phyloP scores from a whole-genome alignment of 2,888 invertebrate genomes.

The Polietes domitor region DNA sequence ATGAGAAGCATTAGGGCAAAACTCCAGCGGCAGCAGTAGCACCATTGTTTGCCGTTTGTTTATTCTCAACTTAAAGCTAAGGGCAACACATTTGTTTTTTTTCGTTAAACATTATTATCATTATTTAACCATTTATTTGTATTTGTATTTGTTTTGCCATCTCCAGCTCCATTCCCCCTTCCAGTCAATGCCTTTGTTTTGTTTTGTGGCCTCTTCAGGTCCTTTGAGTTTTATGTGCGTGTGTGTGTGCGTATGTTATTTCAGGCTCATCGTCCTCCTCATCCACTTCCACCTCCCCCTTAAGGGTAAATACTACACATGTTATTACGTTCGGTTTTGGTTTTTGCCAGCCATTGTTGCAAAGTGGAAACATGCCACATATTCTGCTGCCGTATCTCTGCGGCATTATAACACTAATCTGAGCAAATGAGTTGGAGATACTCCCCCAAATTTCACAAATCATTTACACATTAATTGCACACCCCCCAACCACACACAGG shows the following conservation, averaged over 20 bases:
- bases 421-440: background rate
- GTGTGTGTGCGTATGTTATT: background rate
- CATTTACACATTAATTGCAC: conserved; percentile 21
- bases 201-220: too few species aligned
- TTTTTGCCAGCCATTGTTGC: background rate
- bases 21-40: too few species aligned
- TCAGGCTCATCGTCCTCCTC: background rate
- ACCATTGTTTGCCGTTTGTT: background rate
- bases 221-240: background rate
- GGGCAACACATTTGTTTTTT: conserved; percentile 9
- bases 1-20: background rate
- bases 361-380: background rate
- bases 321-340: conserved; percentile 1
- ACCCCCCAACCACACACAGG: background rate
- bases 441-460: conserved; percentile 17
- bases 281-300: background rate
- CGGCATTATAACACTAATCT: conserved; percentile 1
- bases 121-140: conserved; percentile 39
- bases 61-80: conserved; percentile 18
- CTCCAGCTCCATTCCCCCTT: background rate
- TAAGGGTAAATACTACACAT: background rate
- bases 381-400: background rate
- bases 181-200: background rate
- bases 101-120: conserved; percentile 39
- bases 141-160: conserved; percentile 18